Percentiles rank a stretch among this genome's conserved stretches.
Evolutionary conservation across 1,140 invertebrate genomes (phyloP).

Genomic region (Nomia melanderi): DNA sequence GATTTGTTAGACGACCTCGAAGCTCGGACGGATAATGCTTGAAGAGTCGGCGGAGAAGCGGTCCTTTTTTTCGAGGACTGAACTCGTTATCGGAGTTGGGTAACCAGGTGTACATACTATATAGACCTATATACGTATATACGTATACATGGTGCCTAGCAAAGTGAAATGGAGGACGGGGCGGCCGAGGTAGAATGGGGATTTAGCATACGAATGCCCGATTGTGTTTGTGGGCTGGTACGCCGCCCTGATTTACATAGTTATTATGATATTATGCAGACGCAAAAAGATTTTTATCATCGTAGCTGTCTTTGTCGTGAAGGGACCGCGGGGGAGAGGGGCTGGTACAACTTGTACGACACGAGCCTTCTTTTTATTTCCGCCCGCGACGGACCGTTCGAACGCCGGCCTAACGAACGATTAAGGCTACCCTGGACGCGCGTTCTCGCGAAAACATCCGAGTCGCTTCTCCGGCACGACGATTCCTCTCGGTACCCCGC

Average conservation of each 20-base stretch:
- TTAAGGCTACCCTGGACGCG: too few species aligned
- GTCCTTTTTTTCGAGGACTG: constrained; percentile 38
- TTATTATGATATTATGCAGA: constrained; percentile 78
- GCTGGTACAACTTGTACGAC: constrained; percentile 37
- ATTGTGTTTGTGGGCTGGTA: constrained; percentile 70
- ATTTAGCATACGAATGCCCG: constrained; percentile 75
- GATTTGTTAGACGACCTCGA: constrained; percentile 19
- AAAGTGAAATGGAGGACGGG: constrained; percentile 51
- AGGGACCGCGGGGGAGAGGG: constrained; percentile 35
- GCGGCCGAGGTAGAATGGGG: constrained; percentile 48
- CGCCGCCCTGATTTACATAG: constrained; percentile 74
- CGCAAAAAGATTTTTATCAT: constrained; percentile 73
- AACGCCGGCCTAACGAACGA: too few species aligned
- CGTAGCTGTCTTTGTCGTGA: constrained; percentile 52
- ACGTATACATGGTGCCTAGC: constrained; percentile 4
- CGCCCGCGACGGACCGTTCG: neutral
- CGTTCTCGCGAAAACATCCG: too few species aligned
- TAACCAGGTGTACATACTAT: constrained; percentile 42
- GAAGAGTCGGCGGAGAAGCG: constrained; percentile 49
- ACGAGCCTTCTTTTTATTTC: constrained; percentile 34
- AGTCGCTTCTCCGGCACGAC: too few species aligned
- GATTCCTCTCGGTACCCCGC: too few species aligned
- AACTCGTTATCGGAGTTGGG: constrained; percentile 70
- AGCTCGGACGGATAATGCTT: constrained; percentile 43
- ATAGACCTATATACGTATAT: neutral